Conservation (phyloP, 2,113 vertebrate genomes). For the Propithecus coquereli region DNA sequence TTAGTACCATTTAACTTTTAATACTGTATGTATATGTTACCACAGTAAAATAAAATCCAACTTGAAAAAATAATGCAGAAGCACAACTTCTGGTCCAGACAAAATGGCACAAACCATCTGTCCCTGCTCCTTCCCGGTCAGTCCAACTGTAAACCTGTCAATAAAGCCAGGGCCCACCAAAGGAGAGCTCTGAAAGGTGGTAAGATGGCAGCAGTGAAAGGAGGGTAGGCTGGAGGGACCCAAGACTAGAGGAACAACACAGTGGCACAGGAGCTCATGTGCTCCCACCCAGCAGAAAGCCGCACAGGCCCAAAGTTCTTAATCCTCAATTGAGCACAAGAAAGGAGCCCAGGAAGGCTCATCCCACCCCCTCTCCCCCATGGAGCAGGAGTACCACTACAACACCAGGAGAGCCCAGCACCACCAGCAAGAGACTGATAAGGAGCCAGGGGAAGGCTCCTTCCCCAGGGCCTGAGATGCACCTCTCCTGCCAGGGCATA, state of each 20-base stretch:
- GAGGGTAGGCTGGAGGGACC: not conserved
- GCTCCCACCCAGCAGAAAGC: too few species aligned
- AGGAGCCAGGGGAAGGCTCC: not conserved
- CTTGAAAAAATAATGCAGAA: not conserved
- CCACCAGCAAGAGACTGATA: not conserved
- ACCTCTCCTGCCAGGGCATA: not conserved
- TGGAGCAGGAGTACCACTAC: too few species aligned
- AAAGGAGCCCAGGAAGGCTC: not conserved
- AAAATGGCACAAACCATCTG: not conserved
- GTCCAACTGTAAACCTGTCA: not conserved
- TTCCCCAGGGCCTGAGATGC: not conserved
- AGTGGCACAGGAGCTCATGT: accelerated
- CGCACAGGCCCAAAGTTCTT: accelerated
- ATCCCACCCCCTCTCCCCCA: too few species aligned
- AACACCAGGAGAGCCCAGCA: not conserved
- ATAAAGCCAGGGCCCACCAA: not conserved
- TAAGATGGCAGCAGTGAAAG: not conserved
- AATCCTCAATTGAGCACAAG: not conserved
- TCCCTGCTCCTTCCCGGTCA: not conserved
- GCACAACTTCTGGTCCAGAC: not conserved
- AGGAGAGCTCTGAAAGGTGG: not conserved
- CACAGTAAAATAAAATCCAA: not conserved
- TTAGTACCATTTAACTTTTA: not conserved
- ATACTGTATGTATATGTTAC: not conserved
- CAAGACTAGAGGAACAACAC: not conserved